Conservation (phyloP, 2,888 invertebrate genomes). For the Osedax frankpressi region DNA sequence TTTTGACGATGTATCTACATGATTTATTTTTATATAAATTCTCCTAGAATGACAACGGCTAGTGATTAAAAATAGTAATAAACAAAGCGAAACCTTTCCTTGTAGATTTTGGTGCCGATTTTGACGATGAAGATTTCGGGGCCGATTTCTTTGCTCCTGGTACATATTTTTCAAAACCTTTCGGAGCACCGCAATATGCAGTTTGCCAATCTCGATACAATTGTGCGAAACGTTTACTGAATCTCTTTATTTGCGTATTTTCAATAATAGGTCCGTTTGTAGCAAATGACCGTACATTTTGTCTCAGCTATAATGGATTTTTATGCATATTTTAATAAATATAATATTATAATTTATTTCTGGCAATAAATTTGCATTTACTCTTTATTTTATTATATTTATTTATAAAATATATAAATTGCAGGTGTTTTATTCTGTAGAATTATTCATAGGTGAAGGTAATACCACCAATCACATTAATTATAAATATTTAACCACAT, state of each 20-base stretch:
- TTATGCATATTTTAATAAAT: too few species aligned
- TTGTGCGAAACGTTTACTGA: background rate
- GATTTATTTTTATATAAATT: background rate
- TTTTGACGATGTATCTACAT: background rate
- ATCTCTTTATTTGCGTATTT: background rate
- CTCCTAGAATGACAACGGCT: background rate
- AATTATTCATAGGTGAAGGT: too few species aligned
- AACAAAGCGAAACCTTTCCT: background rate
- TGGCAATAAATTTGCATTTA: too few species aligned
- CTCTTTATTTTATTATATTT: too few species aligned
- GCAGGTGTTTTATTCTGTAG: too few species aligned
- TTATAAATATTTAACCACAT: too few species aligned
- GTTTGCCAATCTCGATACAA: constrained; percentile 18
- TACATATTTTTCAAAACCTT: constrained; percentile 86
- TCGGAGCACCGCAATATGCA: constrained; percentile 51
- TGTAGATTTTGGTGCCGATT: constrained; percentile 13
- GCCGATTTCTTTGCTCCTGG: constrained; percentile 49
- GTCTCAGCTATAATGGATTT: too few species aligned
- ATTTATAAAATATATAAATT: too few species aligned
- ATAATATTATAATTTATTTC: too few species aligned
- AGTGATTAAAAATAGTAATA: background rate
- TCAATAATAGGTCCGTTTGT: background rate
- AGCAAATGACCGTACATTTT: too few species aligned
- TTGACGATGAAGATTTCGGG: background rate
- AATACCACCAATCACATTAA: too few species aligned